Base-by-base conservation (phyloP, 2,113 vertebrate species). In the Paradoxurus hermaphroditus region DNA sequence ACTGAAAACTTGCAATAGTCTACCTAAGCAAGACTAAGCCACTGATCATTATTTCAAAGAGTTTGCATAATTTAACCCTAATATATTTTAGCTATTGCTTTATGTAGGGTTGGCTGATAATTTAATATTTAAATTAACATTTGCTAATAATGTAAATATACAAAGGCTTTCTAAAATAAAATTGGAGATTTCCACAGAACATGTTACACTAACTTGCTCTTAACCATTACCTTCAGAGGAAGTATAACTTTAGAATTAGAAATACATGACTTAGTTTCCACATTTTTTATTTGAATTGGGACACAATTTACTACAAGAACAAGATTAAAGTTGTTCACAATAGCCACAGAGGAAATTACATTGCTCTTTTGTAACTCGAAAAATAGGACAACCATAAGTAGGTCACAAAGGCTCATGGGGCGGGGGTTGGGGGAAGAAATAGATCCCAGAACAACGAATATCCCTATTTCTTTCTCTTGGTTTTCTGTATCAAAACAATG, bases 301-400 rank as follows among this genome's bases (percentile, higher is more conserved):
- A 93, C 1, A 92, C 31, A 53, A 49, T 73, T 59, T 49, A 91
- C 75, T 79, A 82, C 86, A 86, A 95, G 5, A 36, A 23, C 4
- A 51, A 92, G 36, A 94, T 85, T 87, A 59, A 78, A 31, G 19
- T 44, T 90, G 36, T 85, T 96, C 67, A 78, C 41, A 92, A 67
- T 3, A 95, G 72, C 44, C 51, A 83, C 44, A 89, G 41, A 93
- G 95, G 92, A 97, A 93, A 15, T 0, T 86, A 70, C 56, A 82
- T 56, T 97, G 87, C 94, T 97, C 62, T 97, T 98, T 86, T 98
- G 44, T 84, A 94, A 96, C 86, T 62, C 95, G 86, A 94, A 97
- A 99, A 98, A 97, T 93, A 98, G 96, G 98, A 97, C 98, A 98
- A 95, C 79, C 44, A 11, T 96, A 98, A 98, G 94, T 98, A 99